These are phyloP conservation scores for Maniola jurtina DNA, from an alignment of 1,140 invertebrate genomes.

Conservation along the genomic window DNA sequence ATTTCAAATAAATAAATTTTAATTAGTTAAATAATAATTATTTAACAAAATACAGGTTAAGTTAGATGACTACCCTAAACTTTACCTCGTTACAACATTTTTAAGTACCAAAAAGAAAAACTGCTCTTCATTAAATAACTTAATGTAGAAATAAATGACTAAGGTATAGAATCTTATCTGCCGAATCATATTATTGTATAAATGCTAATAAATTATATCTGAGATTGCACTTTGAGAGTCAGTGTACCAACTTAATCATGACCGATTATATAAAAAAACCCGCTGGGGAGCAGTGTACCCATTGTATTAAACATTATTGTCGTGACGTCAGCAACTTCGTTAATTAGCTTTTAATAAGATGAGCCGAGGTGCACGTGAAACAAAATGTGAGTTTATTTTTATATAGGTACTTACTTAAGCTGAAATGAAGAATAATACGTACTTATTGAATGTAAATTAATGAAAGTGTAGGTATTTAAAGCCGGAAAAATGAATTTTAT, in stretches of 20 bases:
- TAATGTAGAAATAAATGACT: neutral
- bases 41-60: too few species aligned
- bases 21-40: too few species aligned
- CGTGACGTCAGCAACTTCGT: slow-evolving; percentile 32
- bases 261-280: slow-evolving; percentile 64
- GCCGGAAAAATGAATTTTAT: too few species aligned
- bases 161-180: neutral
- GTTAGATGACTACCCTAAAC: too few species aligned
- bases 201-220: neutral
- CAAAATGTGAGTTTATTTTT: slow-evolving; percentile 2
- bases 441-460: too few species aligned
- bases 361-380: slow-evolving; percentile 22
- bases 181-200: too few species aligned
- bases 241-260: slow-evolving; percentile 52
- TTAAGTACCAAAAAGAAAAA: too few species aligned
- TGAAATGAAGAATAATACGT: too few species aligned
- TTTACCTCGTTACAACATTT: too few species aligned
- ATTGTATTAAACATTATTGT: slow-evolving; percentile 53
- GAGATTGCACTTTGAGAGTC: slow-evolving; percentile 1
- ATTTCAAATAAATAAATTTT: too few species aligned
- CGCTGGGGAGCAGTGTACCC: slow-evolving; percentile 46
- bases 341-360: slow-evolving; percentile 33
- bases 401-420: neutral
- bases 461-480: too few species aligned
- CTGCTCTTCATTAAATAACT: too few species aligned